These are phyloP conservation scores for Genyomyrus donnyi DNA, from an alignment of 2,113 vertebrate species.

Conservation along the genomic window DNA sequence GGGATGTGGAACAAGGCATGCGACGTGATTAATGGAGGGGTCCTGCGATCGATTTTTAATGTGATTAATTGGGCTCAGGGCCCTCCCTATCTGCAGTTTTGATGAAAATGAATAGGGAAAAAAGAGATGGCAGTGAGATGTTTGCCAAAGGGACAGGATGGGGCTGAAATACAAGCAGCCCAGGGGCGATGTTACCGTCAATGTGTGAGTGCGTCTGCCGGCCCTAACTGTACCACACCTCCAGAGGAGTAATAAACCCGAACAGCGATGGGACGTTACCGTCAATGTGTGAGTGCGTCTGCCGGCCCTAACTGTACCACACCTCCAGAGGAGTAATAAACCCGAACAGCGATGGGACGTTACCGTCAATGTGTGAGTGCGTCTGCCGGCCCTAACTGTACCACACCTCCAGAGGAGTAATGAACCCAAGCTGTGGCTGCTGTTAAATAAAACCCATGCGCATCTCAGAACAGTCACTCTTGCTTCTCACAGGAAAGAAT, in stretches of 20 bases:
- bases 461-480: not conserved
- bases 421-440: not conserved
- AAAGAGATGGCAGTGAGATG: conserved; percentile 25
- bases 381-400: not conserved
- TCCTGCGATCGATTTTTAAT: conserved; percentile 39
- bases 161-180: conserved; percentile 32
- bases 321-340: not conserved
- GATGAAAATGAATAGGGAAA: conserved; percentile 57
- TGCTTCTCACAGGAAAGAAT: not conserved
- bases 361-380: conserved; percentile 1
- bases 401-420: no score
- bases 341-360: not conserved
- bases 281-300: conserved; percentile 18
- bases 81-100: conserved; percentile 62
- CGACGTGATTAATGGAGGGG: conserved; percentile 49
- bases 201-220: conserved; percentile 23
- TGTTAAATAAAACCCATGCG: not conserved
- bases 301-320: not conserved
- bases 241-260: not conserved
- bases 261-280: not conserved
- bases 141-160: conserved; percentile 33
- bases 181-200: not conserved
- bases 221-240: not conserved
- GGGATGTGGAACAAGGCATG: conserved; percentile 35
- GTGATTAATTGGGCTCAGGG: conserved; percentile 63